phyloP scores from a whole-genome alignment of 2,888 invertebrate species.

The Drosophila niveifrons region DNA sequence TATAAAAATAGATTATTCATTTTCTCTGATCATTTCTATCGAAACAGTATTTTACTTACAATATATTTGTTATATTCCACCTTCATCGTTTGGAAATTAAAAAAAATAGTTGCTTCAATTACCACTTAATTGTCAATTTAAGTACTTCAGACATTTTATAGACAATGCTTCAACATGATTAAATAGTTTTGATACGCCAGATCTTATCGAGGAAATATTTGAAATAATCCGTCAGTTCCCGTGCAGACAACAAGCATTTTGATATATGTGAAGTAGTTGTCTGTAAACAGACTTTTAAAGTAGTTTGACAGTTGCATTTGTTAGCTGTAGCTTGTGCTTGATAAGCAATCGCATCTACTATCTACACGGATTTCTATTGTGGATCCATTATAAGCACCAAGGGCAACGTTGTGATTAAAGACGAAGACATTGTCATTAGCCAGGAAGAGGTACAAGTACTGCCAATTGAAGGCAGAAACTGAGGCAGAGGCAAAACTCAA shows the following conservation, averaged over 20 bases:
- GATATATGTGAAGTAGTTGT: conserved; percentile 8
- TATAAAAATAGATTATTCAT: too few species aligned
- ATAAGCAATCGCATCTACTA: conserved; percentile 32
- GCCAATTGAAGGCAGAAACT: conserved; percentile 41
- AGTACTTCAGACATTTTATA: not conserved
- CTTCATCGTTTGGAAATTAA: too few species aligned
- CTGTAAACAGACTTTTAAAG: not conserved
- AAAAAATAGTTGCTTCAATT: too few species aligned
- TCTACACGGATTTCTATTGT: conserved; percentile 5
- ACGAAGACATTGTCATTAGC: conserved; percentile 33
- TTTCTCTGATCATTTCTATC: too few species aligned
- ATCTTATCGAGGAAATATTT: not conserved
- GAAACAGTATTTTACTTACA: too few species aligned
- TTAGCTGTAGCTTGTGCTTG: conserved; percentile 3
- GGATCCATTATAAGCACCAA: conserved; percentile 14
- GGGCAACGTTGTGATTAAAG: conserved; percentile 2
- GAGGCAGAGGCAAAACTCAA: conserved; percentile 26
- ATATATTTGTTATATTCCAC: too few species aligned
- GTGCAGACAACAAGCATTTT: conserved; percentile 7
- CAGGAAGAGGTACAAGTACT: not conserved
- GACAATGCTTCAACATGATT: not conserved
- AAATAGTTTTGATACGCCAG: not conserved
- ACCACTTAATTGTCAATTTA: too few species aligned
- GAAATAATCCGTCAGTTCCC: conserved; percentile 25
- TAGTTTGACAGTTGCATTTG: not conserved